Evolutionary conservation across 1,140 invertebrate genomes (phyloP).

Genomic region (Diorhabda elongata): DNA sequence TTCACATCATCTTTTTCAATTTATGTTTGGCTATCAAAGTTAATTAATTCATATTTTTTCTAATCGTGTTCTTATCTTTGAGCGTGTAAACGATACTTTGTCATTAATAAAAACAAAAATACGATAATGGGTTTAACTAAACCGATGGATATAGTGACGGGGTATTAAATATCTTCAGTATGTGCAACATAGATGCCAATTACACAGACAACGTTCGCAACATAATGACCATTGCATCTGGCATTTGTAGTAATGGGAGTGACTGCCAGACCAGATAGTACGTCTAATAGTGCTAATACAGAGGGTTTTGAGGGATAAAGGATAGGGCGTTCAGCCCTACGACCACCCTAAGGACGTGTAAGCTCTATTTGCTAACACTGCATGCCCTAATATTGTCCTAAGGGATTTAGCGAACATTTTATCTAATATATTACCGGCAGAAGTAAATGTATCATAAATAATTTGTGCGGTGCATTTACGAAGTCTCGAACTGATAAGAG

Average conservation of each 20-base stretch:
- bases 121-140: not conserved
- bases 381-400: slow-evolving; percentile 39
- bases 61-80: no score
- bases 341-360: slow-evolving; percentile 31
- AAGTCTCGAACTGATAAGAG: slow-evolving; percentile 1
- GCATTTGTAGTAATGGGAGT: slow-evolving; percentile 37
- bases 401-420: slow-evolving; percentile 32
- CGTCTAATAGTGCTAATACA: slow-evolving; percentile 40
- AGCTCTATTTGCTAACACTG: slow-evolving; percentile 37
- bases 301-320: slow-evolving; percentile 14
- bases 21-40: no score
- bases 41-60: no score
- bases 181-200: slow-evolving; percentile 16
- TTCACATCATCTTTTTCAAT: no score
- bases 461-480: slow-evolving; percentile 13
- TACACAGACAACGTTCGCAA: slow-evolving; percentile 10
- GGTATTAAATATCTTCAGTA: slow-evolving; percentile 11
- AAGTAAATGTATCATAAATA: slow-evolving; percentile 28
- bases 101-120: no score
- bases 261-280: slow-evolving; percentile 38
- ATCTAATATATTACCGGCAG: slow-evolving; percentile 31
- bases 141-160: slow-evolving; percentile 4
- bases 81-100: no score
- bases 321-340: slow-evolving; percentile 23
- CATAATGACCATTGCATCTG: slow-evolving; percentile 21